A percentile compares a stretch with the other conserved stretches of the same genome.
These are phyloP conservation scores for Tetragnatha versicolor DNA, from an alignment of 1,140 invertebrate species.

Conservation along the genomic window DNA sequence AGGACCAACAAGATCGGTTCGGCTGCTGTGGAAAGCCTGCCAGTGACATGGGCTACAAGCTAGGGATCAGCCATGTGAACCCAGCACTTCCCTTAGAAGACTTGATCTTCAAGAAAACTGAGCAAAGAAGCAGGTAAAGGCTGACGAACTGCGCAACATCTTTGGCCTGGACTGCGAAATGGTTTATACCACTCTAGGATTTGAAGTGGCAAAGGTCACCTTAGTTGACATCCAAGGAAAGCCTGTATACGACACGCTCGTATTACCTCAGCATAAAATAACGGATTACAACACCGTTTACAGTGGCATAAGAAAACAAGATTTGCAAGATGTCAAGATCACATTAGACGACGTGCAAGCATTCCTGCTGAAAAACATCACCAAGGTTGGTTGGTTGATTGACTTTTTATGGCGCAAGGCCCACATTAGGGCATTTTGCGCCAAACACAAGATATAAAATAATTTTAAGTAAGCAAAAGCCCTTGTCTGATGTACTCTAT, in stretches of 20 bases:
- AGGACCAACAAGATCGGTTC: no score
- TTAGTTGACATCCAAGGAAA: slow-evolving; percentile 79
- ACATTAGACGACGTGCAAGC: slow-evolving; percentile 86
- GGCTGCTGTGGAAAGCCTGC: no score
- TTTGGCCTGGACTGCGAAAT: slow-evolving; percentile 95
- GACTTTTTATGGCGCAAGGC: no score
- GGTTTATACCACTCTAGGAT: slow-evolving; percentile 75
- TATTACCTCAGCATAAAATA: slow-evolving; percentile 79
- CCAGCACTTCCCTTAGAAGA: no score
- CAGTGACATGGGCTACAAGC: no score
- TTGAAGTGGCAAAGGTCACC: slow-evolving; percentile 80
- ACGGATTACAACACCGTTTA: slow-evolving; percentile 89
- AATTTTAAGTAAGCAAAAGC: no score
- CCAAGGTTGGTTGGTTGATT: no score
- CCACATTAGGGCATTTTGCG: no score
- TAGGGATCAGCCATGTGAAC: no score
- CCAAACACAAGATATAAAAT: no score
- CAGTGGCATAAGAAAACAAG: slow-evolving; percentile 85
- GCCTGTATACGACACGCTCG: slow-evolving; percentile 80
- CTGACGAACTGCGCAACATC: slow-evolving; percentile 63
- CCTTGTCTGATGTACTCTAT: no score
- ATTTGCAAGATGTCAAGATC: slow-evolving; percentile 73
- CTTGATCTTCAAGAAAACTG: no score
- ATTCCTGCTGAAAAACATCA: slow-evolving; percentile 84
- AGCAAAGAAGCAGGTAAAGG: neutral